Percentiles rank a stretch among this genome's conserved stretches.
Conservation (phyloP, 2,888 invertebrate species). For the Herminia tarsipennalis region DNA sequence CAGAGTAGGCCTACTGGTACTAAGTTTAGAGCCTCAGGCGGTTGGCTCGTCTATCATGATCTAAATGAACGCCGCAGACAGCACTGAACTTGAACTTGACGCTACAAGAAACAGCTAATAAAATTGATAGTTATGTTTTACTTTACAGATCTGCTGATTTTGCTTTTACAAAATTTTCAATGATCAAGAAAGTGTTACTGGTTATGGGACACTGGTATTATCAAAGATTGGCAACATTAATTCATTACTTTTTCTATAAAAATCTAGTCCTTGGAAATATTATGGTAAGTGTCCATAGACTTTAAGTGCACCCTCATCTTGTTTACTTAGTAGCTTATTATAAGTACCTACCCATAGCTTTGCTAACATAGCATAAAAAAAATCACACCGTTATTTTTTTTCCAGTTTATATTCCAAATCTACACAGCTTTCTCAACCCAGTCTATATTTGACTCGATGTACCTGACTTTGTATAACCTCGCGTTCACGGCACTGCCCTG, state of each 20-base stretch:
- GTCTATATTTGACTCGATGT: constrained; percentile 90
- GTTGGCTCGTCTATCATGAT: too few species aligned
- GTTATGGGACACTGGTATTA: constrained; percentile 95
- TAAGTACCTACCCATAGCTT: too few species aligned
- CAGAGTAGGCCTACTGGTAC: too few species aligned
- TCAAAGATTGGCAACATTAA: constrained; percentile 89
- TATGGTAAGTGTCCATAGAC: constrained; percentile 71
- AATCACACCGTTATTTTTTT: constrained; percentile 40
- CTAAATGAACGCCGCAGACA: too few species aligned
- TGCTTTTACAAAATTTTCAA: constrained; percentile 93
- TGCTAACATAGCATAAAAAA: too few species aligned
- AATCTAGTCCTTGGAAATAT: constrained; percentile 91
- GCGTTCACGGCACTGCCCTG: constrained; percentile 91
- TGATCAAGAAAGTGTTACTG: constrained; percentile 90
- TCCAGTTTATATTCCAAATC: constrained; percentile 85
- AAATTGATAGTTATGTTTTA: too few species aligned
- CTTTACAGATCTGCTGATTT: constrained; percentile 91
- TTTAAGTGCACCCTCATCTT: background rate
- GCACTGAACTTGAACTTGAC: too few species aligned
- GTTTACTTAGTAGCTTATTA: too few species aligned
- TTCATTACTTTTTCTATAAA: constrained; percentile 95
- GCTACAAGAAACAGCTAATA: too few species aligned
- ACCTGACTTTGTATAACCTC: constrained; percentile 91
- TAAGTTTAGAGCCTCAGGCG: too few species aligned
- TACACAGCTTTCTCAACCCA: constrained; percentile 85